These are phyloP conservation scores for Bombycilla garrulus DNA, from an alignment of 2,113 vertebrate species.

Conservation along the genomic window DNA sequence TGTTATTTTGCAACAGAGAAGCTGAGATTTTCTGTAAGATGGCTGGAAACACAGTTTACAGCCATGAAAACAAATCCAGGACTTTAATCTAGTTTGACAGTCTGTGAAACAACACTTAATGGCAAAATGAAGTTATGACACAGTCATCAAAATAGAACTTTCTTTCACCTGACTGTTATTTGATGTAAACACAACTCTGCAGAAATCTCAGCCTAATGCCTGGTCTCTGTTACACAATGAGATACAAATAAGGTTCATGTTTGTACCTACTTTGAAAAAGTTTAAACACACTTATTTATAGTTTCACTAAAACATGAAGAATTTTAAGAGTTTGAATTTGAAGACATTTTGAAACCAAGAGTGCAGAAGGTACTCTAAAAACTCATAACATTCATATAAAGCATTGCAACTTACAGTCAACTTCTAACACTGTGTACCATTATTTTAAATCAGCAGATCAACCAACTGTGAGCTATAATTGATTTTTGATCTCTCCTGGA, in stretches of 20 bases:
- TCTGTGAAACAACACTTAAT: neutral
- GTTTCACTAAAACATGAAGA: neutral
- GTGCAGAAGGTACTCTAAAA: neutral
- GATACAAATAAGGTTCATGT: neutral
- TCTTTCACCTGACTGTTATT: neutral
- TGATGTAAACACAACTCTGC: neutral
- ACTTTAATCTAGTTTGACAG: conserved; percentile 21
- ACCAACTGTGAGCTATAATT: neutral
- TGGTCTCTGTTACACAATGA: neutral
- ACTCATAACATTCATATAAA: neutral
- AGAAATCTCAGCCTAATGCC: neutral
- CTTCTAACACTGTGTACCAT: neutral
- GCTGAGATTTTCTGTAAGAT: neutral
- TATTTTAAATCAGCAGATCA: neutral
- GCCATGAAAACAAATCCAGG: neutral
- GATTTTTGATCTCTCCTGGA: neutral
- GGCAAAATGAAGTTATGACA: conserved; percentile 1
- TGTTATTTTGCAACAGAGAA: neutral
- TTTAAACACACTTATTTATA: neutral
- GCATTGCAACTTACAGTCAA: neutral
- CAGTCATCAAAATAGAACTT: neutral
- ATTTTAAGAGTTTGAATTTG: neutral
- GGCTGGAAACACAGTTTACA: neutral
- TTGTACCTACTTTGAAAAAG: neutral
- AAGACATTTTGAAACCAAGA: neutral